A percentile compares a stretch with the other conserved stretches of the same genome.
These are phyloP conservation scores for Nephrotoma appendiculata DNA, from an alignment of 2,888 invertebrate species.

Conservation along the genomic window DNA sequence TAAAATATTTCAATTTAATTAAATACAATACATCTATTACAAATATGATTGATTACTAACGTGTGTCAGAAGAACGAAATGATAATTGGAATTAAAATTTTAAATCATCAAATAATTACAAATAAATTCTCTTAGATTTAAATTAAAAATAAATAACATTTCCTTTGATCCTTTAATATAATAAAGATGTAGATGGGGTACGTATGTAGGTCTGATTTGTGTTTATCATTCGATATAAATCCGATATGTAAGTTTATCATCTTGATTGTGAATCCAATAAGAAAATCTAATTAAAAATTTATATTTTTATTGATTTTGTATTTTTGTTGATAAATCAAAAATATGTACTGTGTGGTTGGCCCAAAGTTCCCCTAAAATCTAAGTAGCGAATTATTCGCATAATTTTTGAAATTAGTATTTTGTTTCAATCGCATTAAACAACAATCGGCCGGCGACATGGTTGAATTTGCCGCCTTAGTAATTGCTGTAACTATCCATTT, in stretches of 20 bases:
- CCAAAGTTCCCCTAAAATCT: neutral
- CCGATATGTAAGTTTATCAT: neutral
- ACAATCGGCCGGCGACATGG: neutral
- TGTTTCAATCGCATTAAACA: neutral
- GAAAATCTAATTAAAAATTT: neutral
- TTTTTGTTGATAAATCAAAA: too few relatives aligned
- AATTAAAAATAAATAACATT: neutral
- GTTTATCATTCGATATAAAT: neutral
- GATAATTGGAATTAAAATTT: neutral
- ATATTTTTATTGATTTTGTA: neutral
- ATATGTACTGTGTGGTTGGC: too few relatives aligned
- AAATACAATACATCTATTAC: too few relatives aligned
- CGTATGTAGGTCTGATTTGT: neutral
- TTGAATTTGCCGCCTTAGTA: neutral
- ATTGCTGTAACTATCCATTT: neutral
- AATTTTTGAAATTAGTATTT: neutral
- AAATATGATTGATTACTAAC: neutral
- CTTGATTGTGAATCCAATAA: neutral
- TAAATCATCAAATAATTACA: neutral
- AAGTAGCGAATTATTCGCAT: neutral
- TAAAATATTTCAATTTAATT: too few relatives aligned
- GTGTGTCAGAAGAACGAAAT: too few relatives aligned
- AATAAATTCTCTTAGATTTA: neutral
- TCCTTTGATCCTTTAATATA: neutral
- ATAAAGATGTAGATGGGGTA: too few relatives aligned